Base-by-base conservation (phyloP, 2,888 invertebrate genomes). In the Acanthopleura granulata region DNA sequence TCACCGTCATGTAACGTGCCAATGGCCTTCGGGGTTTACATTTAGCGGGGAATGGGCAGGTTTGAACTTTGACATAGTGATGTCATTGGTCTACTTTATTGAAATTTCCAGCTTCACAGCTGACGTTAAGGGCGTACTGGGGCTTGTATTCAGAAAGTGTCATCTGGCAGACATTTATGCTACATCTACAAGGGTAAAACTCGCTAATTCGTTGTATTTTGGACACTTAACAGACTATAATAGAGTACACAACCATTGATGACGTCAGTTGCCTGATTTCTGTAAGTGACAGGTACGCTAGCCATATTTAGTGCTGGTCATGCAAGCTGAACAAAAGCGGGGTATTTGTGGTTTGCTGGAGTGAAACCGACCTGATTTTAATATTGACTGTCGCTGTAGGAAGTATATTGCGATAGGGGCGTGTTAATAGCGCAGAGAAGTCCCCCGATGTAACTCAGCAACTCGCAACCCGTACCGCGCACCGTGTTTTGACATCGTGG, bases 1-100 rank as follows among this genome's bases (percentile, higher is more conserved):
- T 91, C 91, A 91, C 91, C 91, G 90, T 91, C 91, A 91, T 91
- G 91, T 89, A 89, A 89, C 88, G 88, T 89, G 88, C 90, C 88
- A 89, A 86, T 87, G 87, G 83, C 83, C 85, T 84, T 86, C 86
- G 90, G 90, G 90, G 89, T 85, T 87, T 86, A 83, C 89, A 88
- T 83, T 84, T 84, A 81, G 80, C 79, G 80, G 77, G 81, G 75
- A 88, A 90, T 78, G 89, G 88, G 83, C 82, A 75, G 80, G 82
- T 82, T 85, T 88, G 83, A 89, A 87, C 89, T 89, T 86, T 88
- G 87, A 87, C 87, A 66, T 25, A 16, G 29, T 66, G 66, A 66
- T 66, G 66, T 66, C 66, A 66, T 66, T 66, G 27, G 29, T 57
- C n/a, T 22, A 27, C 29, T 66, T 66, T 66, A 66, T 66, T 66